Percentiles rank a stretch among this genome's conserved stretches.
These are phyloP conservation scores for Sander lucioperca DNA, from an alignment of 2,113 vertebrate species.

Conservation along the genomic window DNA sequence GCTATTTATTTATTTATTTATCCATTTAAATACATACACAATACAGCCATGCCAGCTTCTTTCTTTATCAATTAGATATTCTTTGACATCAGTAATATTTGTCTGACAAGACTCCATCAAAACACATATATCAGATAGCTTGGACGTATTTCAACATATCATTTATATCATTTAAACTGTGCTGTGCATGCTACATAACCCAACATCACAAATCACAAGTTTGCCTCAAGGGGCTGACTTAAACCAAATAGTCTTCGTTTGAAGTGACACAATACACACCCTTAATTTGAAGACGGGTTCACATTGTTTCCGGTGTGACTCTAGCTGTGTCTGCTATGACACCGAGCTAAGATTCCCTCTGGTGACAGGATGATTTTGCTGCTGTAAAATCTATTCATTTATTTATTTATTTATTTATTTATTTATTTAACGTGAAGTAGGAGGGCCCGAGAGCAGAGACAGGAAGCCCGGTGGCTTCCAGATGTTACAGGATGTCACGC, in stretches of 20 bases:
- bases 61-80: background rate
- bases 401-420: conserved; percentile 21
- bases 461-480: conserved; percentile 46
- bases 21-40: background rate
- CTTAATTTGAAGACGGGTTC: conserved; percentile 18
- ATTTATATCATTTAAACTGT: background rate
- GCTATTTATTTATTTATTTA: no score
- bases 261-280: no score
- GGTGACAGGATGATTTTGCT: conserved; percentile 29
- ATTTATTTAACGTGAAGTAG: conserved; percentile 27
- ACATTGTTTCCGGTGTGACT: conserved; percentile 26
- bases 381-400: conserved; percentile 31
- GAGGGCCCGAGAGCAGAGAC: conserved; percentile 13
- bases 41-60: background rate
- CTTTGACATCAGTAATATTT: background rate
- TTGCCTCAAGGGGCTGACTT: no score
- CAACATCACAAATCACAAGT: no score
- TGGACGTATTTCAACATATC: background rate
- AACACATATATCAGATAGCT: background rate
- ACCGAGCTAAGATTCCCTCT: conserved; percentile 35
- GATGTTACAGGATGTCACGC: conserved; percentile 58
- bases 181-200: background rate
- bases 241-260: background rate
- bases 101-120: background rate
- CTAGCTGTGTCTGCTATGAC: background rate